Evolutionary conservation across 2,888 invertebrate genomes (phyloP), one percentile per base, ranked within the genome.

Genomic region (Spodoptera exigua): DNA sequence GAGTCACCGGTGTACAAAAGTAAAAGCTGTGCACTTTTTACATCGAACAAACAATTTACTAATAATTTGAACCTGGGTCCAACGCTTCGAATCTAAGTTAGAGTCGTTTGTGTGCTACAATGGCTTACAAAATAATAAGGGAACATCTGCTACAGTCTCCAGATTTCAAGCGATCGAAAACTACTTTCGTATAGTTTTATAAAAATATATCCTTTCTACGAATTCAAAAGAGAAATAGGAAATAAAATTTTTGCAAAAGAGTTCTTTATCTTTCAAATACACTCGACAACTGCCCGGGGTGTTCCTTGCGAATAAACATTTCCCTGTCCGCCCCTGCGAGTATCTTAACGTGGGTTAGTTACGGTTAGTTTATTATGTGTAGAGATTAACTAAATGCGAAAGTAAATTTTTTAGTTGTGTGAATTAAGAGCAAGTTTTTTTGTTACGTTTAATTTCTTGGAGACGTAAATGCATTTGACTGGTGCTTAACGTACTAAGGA

Each of bases 231-330:
- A 47, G 40, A 61, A 63, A 52, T 43, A 13, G 34, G 55, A 53
- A 52, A 48, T 62, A 39, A 52, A 57, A 13, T 61, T 56, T 40
- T 55, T 37, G 45, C 39, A 61, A 62, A 53, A 65, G 44, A 45
- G 54, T 73, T 62, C 67, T 68, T 73, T 73, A 63, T 76, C 69
- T 73, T 64, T 73, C 63, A 41, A 68, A 76, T 59, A 61, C 43
- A 63, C 53, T 63, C 57, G 46, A 53, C 32, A 73, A 60, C 59
- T 60, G 41, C 69, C 60, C 35, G 44, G 43, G 63, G 74, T 45
- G 44, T 46, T 67, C 48, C 53, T 61, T 36, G 55, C 53, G 53
- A 73, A 68, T 68, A 75, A 63, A 73, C 58, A 76, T 47, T 60
- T 61, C 46, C 27, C 57, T 36, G 48, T 61, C 58, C 52, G 52